Percentiles rank a stretch among this genome's conserved stretches.
phyloP scores from a whole-genome alignment of 2,113 vertebrate genomes.

The Cyprinodon brontotheroides region DNA sequence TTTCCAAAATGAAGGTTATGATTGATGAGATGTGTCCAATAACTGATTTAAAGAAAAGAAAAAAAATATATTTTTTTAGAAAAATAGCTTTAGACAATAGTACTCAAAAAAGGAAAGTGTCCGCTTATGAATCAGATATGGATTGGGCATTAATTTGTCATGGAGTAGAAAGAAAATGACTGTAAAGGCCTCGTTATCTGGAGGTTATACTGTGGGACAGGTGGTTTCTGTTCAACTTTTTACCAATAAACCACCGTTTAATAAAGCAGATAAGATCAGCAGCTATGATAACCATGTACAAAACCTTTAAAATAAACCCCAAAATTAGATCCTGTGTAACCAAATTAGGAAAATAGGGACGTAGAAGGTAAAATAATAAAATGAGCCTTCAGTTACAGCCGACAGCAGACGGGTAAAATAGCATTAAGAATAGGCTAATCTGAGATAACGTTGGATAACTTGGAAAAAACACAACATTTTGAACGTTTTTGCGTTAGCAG shows the following conservation, averaged over 20 bases:
- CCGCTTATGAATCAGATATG: too few species aligned
- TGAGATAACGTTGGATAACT: background rate
- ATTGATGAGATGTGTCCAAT: background rate
- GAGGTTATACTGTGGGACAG: slow-evolving; percentile 16
- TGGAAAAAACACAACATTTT: background rate
- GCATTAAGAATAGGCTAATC: background rate
- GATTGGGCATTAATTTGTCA: too few species aligned
- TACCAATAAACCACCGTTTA: background rate
- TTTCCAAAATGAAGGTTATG: background rate
- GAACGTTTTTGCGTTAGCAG: slow-evolving; percentile 31
- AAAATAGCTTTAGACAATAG: too few species aligned
- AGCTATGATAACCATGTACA: slow-evolving; percentile 16
- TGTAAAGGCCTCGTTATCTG: background rate
- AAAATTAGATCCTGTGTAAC: too few species aligned
- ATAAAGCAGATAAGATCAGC: background rate
- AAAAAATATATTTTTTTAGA: too few species aligned
- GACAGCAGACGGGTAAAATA: background rate
- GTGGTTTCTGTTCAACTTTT: slow-evolving; percentile 19
- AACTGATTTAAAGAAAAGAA: too few species aligned
- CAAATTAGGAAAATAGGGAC: slow-evolving; percentile 2
- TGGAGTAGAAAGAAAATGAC: background rate
- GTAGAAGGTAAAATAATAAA: background rate
- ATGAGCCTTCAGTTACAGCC: background rate
- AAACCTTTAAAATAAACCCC: background rate
- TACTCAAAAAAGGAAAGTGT: too few species aligned